A percentile compares a stretch with the other conserved stretches of the same genome.
Conservation (phyloP, 2,797 vertebrate genomes). For the Tarsius wallacei region DNA sequence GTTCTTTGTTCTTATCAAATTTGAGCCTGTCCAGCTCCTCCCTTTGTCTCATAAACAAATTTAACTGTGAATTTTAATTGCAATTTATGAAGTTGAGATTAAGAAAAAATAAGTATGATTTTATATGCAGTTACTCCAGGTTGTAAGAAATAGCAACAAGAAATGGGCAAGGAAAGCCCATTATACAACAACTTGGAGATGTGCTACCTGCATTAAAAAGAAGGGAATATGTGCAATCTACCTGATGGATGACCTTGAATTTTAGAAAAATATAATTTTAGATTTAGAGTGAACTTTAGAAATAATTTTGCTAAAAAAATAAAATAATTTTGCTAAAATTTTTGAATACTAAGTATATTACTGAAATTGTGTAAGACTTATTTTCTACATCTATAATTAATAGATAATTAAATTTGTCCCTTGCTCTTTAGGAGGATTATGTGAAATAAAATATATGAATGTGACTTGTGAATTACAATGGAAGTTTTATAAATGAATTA, state of each 20-base stretch:
- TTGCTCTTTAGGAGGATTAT: background rate
- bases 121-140: background rate
- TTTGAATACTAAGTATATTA: background rate
- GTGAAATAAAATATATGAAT: background rate
- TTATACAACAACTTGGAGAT: background rate
- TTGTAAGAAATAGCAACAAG: background rate
- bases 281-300: background rate
- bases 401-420: background rate
- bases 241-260: background rate
- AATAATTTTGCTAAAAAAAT: background rate
- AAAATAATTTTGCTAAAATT: background rate
- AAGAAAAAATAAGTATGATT: background rate
- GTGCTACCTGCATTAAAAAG: background rate
- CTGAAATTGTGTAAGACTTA: slow-evolving; percentile 1
- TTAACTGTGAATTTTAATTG: background rate
- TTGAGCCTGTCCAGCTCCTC: background rate
- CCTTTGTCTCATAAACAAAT: background rate
- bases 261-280: background rate
- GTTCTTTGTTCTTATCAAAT: background rate
- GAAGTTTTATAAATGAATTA: background rate
- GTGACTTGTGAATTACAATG: background rate
- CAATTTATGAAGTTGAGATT: background rate
- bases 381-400: background rate
- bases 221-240: background rate
- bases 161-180: background rate